Percentiles rank a stretch among this genome's conserved stretches.
Conservation (phyloP, 2,113 vertebrate genomes). For the Myotis yumanensis region DNA sequence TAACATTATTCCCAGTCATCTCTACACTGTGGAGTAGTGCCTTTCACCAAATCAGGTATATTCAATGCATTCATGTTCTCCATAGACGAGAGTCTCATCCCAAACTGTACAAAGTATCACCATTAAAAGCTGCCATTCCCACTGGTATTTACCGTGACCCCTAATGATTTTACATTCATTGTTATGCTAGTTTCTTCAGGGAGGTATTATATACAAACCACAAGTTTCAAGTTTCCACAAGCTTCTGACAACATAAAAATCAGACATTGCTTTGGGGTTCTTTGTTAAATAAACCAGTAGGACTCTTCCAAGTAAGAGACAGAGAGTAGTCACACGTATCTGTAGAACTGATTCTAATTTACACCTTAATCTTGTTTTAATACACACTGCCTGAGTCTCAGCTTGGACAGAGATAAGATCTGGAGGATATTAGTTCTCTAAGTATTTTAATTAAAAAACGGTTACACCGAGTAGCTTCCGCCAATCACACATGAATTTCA, state of each 20-base stretch:
- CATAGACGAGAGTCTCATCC: background rate
- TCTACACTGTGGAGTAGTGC: background rate
- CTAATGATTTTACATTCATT: slow-evolving; percentile 34
- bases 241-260: slow-evolving; percentile 64
- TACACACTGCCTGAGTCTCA: slow-evolving; percentile 63
- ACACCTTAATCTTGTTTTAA: slow-evolving; percentile 77
- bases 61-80: background rate
- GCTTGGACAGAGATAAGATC: slow-evolving; percentile 51
- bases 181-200: slow-evolving; percentile 51
- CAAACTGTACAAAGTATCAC: background rate
- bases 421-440: slow-evolving; percentile 42
- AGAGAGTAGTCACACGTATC: slow-evolving; percentile 55
- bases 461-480: slow-evolving; percentile 25
- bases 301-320: slow-evolving; percentile 76
- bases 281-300: slow-evolving; percentile 68
- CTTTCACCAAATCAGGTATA: background rate
- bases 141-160: slow-evolving; percentile 21
- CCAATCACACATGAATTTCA: slow-evolving; percentile 65
- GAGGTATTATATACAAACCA: slow-evolving; percentile 62
- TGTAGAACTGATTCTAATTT: slow-evolving; percentile 69
- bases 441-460: slow-evolving; percentile 66
- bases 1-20: background rate
- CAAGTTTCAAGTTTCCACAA: slow-evolving; percentile 58
- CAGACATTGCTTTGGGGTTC: slow-evolving; percentile 67
- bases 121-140: slow-evolving; percentile 22